phyloP scores from a whole-genome alignment of 1,140 invertebrate species.

The Drosophila seguyi region DNA sequence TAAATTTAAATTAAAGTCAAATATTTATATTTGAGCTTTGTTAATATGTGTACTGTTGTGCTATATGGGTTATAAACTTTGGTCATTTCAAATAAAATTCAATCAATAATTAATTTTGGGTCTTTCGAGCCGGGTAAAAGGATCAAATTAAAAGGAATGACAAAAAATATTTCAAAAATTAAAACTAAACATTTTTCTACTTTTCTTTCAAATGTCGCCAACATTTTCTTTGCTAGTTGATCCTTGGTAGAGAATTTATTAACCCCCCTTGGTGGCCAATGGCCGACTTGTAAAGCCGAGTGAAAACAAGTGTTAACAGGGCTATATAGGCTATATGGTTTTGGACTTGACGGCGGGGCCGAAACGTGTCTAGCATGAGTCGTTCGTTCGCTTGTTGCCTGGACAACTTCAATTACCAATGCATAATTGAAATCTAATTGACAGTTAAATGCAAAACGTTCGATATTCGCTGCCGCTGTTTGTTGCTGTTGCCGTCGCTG shows the following conservation, averaged over 20 bases:
- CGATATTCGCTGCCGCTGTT: slow-evolving; percentile 18
- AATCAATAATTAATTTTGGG: not conserved
- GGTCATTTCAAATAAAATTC: too few relatives aligned
- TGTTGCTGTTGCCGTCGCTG: not conserved
- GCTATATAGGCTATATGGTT: slow-evolving; percentile 43
- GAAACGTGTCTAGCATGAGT: slow-evolving; percentile 76
- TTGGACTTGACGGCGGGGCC: slow-evolving; percentile 50
- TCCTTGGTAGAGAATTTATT: too few relatives aligned
- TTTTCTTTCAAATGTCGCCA: too few relatives aligned
- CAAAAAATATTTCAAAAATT: not conserved
- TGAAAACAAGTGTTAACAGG: slow-evolving; percentile 66
- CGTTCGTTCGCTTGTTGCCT: slow-evolving; percentile 38
- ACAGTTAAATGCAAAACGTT: slow-evolving; percentile 75
- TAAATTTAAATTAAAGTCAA: too few relatives aligned
- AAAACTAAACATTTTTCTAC: too few relatives aligned
- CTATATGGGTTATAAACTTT: too few relatives aligned
- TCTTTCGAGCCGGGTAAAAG: not conserved
- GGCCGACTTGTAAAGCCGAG: slow-evolving; percentile 21
- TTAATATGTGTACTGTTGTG: too few relatives aligned
- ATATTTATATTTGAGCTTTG: too few relatives aligned
- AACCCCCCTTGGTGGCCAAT: slow-evolving; percentile 6
- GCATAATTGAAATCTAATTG: slow-evolving; percentile 84
- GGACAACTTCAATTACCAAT: slow-evolving; percentile 70
- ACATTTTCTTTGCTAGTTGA: too few relatives aligned
- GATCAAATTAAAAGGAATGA: not conserved